Conservation (phyloP, 2,113 vertebrate genomes). For the Alouatta palliata region DNA sequence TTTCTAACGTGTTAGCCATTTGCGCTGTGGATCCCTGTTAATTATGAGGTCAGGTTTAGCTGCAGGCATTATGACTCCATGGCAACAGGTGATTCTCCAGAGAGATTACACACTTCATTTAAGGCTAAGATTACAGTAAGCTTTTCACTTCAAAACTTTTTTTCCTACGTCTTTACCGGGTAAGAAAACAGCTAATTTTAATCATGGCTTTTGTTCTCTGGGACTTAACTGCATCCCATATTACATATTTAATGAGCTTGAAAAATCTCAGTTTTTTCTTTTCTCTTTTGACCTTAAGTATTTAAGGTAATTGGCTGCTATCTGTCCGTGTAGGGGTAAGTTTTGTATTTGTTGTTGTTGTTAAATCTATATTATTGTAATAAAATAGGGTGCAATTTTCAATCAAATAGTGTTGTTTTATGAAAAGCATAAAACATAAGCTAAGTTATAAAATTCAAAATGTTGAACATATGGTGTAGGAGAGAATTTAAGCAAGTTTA, state of each 20-base stretch:
- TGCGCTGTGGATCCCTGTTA: background rate
- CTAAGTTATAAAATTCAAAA: background rate
- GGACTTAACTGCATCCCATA: background rate
- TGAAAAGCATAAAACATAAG: background rate
- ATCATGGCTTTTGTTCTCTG: background rate
- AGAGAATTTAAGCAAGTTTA: background rate
- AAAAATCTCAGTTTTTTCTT: background rate
- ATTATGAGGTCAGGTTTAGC: slow-evolving; percentile 38
- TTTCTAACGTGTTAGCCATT: background rate
- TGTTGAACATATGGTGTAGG: background rate
- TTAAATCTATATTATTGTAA: background rate
- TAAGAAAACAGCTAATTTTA: slow-evolving; percentile 44
- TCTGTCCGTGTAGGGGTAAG: background rate
- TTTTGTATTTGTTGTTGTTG: background rate
- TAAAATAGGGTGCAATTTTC: background rate
- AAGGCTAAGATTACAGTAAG: background rate
- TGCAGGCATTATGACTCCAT: slow-evolving; percentile 1
- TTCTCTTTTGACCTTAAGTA: background rate
- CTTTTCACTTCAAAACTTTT: background rate
- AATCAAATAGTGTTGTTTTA: slow-evolving; percentile 21
- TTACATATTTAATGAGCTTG: background rate
- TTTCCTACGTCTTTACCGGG: background rate
- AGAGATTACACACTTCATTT: slow-evolving; percentile 9
- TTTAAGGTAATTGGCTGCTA: background rate
- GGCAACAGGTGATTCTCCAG: slow-evolving; percentile 45